Conservation (phyloP, 2,797 vertebrate species). For the Orientallactaga sibirica region DNA sequence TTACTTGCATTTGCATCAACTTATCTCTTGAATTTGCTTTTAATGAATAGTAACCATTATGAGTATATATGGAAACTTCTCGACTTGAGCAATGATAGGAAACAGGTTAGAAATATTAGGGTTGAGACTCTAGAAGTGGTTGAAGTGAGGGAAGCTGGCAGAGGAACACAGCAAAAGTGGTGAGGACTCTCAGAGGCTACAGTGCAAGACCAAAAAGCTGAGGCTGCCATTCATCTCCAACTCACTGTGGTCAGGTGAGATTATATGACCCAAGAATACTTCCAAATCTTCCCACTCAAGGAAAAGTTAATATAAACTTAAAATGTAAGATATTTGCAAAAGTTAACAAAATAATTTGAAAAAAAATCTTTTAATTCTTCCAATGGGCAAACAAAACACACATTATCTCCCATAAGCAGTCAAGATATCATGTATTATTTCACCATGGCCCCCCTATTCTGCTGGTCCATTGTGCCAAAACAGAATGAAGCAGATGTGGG, state of each 20-base stretch:
- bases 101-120: background rate
- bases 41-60: background rate
- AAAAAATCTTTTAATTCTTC: background rate
- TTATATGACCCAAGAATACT: background rate
- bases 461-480: no score
- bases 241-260: background rate
- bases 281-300: background rate
- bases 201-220: background rate
- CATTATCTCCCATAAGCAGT: background rate
- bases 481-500: rapidly evolving
- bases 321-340: conserved; percentile 21
- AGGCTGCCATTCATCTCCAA: background rate
- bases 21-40: background rate
- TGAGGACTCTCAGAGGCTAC: rapidly evolving
- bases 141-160: background rate
- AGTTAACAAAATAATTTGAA: background rate
- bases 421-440: background rate
- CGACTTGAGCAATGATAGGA: background rate
- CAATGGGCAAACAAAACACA: background rate
- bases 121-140: background rate
- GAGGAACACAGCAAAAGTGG: rapidly evolving
- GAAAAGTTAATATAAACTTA: background rate
- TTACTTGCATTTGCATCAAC: conserved; percentile 5
- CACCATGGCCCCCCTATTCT: background rate
- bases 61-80: background rate